A percentile compares a stretch with the other conserved stretches of the same genome.
phyloP scores from a whole-genome alignment of 2,797 vertebrate species.

The Sus cebifrons region DNA sequence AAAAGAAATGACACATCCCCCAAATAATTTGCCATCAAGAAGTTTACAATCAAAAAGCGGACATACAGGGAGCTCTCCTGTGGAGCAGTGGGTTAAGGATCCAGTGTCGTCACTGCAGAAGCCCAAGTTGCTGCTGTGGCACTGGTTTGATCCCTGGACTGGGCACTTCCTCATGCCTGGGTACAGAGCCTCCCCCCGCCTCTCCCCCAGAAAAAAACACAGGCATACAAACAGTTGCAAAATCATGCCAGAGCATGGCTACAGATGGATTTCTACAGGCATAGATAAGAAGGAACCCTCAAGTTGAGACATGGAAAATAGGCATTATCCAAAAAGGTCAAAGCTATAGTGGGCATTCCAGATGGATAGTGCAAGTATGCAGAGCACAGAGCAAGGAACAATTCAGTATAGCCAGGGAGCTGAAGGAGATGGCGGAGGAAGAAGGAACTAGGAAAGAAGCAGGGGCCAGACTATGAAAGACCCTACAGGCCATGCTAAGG shows the following conservation, averaged over 20 bases:
- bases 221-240: neutral
- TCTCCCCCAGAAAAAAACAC: no score
- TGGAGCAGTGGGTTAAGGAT: no score
- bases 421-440: neutral
- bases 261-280: neutral
- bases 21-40: neutral
- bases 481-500: neutral
- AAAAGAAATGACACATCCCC: neutral
- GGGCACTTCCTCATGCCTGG: no score
- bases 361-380: neutral
- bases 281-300: neutral
- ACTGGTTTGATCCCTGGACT: no score
- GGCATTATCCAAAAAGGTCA: neutral
- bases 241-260: neutral
- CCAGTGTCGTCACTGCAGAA: no score
- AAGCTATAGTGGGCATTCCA: neutral
- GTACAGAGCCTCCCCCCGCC: no score
- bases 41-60: conserved; percentile 30
- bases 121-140: no score
- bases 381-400: neutral
- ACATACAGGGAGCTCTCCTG: neutral
- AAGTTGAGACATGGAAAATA: neutral
- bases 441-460: neutral
- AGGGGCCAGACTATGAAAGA: neutral
- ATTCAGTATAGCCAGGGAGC: neutral